Base-by-base conservation (phyloP, 2,113 vertebrate genomes). In the Camelus dromedarius region DNA sequence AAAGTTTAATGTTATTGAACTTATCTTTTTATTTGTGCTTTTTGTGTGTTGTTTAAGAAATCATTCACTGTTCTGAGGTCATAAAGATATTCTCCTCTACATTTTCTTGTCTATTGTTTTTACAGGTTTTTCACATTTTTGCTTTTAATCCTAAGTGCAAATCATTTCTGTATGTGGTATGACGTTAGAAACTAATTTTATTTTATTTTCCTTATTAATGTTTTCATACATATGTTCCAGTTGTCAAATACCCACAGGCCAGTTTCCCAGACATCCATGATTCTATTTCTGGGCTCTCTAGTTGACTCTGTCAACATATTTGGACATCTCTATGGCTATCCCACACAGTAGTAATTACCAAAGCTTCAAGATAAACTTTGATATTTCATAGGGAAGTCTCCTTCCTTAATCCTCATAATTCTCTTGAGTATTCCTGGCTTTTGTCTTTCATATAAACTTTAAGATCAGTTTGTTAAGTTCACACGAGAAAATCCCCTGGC, bases 171-270 rank as follows among this genome's bases (percentile, higher is more conserved):
- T 7, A 67, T 42, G 52, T 38, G 14, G 15, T 62, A 42, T 52
- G 42, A 79, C 26, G 14, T 77, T 69, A 69, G 11, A n/a, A 85
- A 52, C 15, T 70, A 52, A 35, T 79, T 73, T 52, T 52, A 67
- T 86, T 77, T 75, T 56, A 83, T 60, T 85, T 77, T 85, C n/a
- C n/a, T 85, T 60, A 72, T 48, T 35, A 48, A 91, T 81, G 50
- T 91, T 58, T 69, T 52, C 64, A 70, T 67, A 16, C 48, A 84
- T 50, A 38, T 85, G 20, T 79, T 95, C 50, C 62, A 42, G 9
- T 24, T 62, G 13, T 54, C 80, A 69, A 67, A 84, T 32, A 28
- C 77, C 62, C 38, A 32, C 8, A 9, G 32, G 77, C 18, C 10
- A 60, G 32, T n/a, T 54, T 66, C 58, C 12, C 19, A 1, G 14